phyloP scores from a whole-genome alignment of 2,797 vertebrate genomes.

The Anguilla obscura region DNA sequence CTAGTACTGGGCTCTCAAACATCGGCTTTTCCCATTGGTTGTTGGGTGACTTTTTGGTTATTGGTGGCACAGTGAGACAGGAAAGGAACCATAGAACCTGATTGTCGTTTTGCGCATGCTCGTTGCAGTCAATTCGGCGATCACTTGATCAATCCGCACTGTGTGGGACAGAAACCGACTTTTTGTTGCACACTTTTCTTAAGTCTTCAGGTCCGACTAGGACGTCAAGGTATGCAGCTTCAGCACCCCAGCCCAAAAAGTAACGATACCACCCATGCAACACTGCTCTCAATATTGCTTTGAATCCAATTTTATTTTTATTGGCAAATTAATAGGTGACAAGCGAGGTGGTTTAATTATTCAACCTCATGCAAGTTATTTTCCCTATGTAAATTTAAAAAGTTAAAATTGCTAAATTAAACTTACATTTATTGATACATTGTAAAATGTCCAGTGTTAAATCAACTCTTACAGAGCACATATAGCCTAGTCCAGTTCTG shows the following conservation, averaged over 20 bases:
- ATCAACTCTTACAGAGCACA: too few species aligned
- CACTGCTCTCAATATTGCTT: conserved; percentile 96
- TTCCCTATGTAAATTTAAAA: conserved; percentile 99
- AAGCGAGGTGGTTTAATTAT: conserved; percentile 99
- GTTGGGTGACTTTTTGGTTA: too few species aligned
- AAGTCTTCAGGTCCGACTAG: neutral
- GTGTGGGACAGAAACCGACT: neutral
- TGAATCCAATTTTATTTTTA: conserved; percentile 99
- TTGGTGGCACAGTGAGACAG: too few species aligned
- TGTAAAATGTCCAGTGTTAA: too few species aligned
- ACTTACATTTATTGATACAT: conserved; percentile 99
- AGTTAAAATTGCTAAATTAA: conserved; percentile 99
- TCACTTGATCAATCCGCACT: neutral
- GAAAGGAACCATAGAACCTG: too few species aligned
- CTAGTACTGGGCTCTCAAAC: neutral
- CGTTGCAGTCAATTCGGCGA: neutral
- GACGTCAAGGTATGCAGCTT: conserved; percentile 60
- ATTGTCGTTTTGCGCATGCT: neutral
- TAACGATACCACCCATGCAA: conserved; percentile 87
- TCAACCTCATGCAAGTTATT: conserved; percentile 99
- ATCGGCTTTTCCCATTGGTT: neutral
- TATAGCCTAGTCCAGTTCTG: too few species aligned
- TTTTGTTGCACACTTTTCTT: neutral
- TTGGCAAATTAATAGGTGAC: conserved; percentile 99
- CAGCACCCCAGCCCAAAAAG: conserved; percentile 74